phyloP scores from a whole-genome alignment of 1,140 invertebrate species.

The Drosophila equinoxialis region DNA sequence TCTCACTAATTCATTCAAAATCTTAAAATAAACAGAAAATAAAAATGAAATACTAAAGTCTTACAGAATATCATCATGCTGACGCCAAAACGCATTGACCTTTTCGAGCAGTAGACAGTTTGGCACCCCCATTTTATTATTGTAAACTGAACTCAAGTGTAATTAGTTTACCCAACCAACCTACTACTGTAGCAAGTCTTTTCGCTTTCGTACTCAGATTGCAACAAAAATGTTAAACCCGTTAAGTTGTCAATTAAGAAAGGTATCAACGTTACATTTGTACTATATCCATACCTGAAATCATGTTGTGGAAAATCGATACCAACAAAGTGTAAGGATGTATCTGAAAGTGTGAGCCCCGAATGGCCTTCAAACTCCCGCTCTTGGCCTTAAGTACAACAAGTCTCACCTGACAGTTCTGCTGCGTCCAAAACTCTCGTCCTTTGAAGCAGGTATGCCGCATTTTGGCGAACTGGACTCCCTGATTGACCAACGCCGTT shows the following conservation, averaged over 20 bases:
- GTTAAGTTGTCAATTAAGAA: background rate
- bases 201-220: background rate
- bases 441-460: conserved; percentile 50
- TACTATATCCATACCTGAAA: background rate
- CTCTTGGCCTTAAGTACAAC: conserved; percentile 1
- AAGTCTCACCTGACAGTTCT: conserved; percentile 58
- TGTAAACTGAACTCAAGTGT: background rate
- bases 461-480: conserved; percentile 43
- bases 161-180: background rate
- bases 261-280: background rate
- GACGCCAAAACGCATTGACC: background rate
- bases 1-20: background rate
- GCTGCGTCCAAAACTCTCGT: conserved; percentile 63
- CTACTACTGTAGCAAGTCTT: background rate
- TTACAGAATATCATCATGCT: background rate
- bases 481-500: conserved; percentile 31
- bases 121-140: background rate
- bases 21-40: background rate
- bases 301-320: conserved; percentile 53
- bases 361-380: conserved; percentile 29
- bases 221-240: background rate
- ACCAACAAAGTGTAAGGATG: conserved; percentile 5
- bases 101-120: background rate
- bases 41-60: background rate
- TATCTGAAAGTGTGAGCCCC: background rate